phyloP scores from a whole-genome alignment of 2,113 vertebrate species.

The Epinephelus moara region DNA sequence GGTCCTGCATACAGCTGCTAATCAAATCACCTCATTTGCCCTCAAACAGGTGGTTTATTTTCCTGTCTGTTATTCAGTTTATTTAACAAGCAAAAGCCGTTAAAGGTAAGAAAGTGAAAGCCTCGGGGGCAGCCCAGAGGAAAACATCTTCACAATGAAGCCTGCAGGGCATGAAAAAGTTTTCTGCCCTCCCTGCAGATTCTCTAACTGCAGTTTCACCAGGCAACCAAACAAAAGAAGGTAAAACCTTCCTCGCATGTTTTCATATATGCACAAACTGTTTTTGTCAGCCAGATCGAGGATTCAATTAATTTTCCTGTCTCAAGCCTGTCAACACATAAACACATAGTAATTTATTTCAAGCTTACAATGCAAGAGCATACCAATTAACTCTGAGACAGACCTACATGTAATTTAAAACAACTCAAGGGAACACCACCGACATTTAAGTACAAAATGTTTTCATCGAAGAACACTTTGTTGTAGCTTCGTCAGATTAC shows the following conservation, averaged over 20 bases:
- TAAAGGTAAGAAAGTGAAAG: slow-evolving; percentile 22
- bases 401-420: not conserved
- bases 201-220: slow-evolving; percentile 2
- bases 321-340: not conserved
- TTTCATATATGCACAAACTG: not conserved
- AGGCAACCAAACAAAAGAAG: not conserved
- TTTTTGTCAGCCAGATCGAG: not conserved
- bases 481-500: not conserved
- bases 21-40: slow-evolving; percentile 6
- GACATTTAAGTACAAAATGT: not conserved
- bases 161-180: slow-evolving; percentile 22
- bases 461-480: not conserved
- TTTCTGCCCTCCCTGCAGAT: slow-evolving; percentile 31
- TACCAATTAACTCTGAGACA: slow-evolving; percentile 17
- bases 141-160: slow-evolving; percentile 44
- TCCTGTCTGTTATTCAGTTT: not conserved
- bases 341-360: slow-evolving; percentile 5
- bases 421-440: not conserved
- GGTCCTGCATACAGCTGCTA: not conserved
- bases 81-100: slow-evolving; percentile 34
- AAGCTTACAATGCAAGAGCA: not conserved
- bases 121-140: slow-evolving; percentile 37
- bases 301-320: not conserved
- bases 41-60: slow-evolving; percentile 24
- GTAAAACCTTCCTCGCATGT: not conserved